These are phyloP conservation scores for Tridacna gigas DNA, from an alignment of 2,888 invertebrate genomes.

Conservation along the genomic window DNA sequence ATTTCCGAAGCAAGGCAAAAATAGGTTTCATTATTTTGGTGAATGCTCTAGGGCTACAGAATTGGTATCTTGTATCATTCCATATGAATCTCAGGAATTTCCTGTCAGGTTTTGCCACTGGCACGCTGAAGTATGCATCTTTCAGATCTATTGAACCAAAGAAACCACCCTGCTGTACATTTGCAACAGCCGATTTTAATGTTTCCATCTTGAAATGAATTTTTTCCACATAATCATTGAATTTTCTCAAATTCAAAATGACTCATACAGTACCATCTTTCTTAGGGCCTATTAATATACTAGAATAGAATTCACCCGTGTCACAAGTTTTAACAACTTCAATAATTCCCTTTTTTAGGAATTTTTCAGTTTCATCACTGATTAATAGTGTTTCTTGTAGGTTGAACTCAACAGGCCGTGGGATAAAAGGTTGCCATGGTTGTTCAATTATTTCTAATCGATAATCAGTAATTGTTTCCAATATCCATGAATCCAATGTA, in stretches of 20 bases:
- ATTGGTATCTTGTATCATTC: not conserved
- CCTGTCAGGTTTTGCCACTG: slow-evolving; percentile 29
- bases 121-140: too few relatives aligned
- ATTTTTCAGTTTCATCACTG: not conserved
- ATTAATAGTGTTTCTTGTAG: too few relatives aligned
- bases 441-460: too few relatives aligned
- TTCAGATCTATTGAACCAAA: too few relatives aligned
- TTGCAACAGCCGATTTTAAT: slow-evolving; percentile 20
- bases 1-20: not conserved
- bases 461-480: too few relatives aligned
- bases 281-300: not conserved
- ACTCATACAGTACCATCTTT: not conserved
- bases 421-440: too few relatives aligned
- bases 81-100: slow-evolving; percentile 54
- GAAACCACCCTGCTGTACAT: slow-evolving; percentile 27
- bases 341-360: too few relatives aligned
- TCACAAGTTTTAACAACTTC: not conserved
- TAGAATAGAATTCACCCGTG: too few relatives aligned
- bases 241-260: slow-evolving; percentile 14
- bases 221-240: too few relatives aligned
- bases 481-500: too few relatives aligned
- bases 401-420: too few relatives aligned
- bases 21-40: slow-evolving; percentile 11
- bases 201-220: too few relatives aligned
- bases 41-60: not conserved